Evolutionary conservation across 2,888 invertebrate genomes (phyloP).

Genomic region (Synergus laeviventris): DNA sequence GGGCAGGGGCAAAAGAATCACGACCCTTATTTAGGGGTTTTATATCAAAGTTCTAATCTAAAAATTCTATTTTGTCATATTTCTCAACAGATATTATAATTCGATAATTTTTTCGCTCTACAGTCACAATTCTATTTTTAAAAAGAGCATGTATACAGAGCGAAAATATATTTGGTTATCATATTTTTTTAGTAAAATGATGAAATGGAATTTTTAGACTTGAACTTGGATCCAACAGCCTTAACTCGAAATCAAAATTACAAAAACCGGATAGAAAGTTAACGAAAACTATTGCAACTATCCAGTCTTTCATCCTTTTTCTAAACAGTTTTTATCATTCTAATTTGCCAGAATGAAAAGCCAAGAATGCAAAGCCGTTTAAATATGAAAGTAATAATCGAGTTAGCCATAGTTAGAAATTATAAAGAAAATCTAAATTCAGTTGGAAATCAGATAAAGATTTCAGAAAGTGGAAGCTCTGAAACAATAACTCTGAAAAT

Average conservation of each 20-base stretch:
- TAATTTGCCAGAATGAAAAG: neutral
- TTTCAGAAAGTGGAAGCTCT: neutral
- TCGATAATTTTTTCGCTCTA: too few relatives aligned
- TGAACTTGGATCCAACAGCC: too few relatives aligned
- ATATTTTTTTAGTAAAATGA: too few relatives aligned
- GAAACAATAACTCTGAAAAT: neutral
- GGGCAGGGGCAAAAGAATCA: conserved; percentile 46
- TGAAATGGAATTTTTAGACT: too few relatives aligned
- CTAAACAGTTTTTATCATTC: neutral
- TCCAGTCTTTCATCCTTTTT: neutral
- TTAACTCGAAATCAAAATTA: neutral
- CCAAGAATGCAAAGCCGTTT: neutral
- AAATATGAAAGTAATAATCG: neutral
- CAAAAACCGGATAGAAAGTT: conserved; percentile 22
- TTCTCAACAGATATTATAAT: too few relatives aligned
- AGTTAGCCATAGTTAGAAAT: neutral
- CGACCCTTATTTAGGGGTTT: neutral
- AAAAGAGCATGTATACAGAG: too few relatives aligned
- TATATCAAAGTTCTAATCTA: too few relatives aligned
- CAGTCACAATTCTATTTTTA: too few relatives aligned
- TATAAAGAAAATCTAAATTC: neutral
- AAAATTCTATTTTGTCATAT: too few relatives aligned
- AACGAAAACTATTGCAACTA: conserved; percentile 1
- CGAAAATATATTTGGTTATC: too few relatives aligned
- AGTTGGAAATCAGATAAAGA: conserved; percentile 8